Percentiles rank a stretch among this genome's conserved stretches.
Conservation (phyloP, 2,113 vertebrate species). For the Corythoichthys intestinalis region DNA sequence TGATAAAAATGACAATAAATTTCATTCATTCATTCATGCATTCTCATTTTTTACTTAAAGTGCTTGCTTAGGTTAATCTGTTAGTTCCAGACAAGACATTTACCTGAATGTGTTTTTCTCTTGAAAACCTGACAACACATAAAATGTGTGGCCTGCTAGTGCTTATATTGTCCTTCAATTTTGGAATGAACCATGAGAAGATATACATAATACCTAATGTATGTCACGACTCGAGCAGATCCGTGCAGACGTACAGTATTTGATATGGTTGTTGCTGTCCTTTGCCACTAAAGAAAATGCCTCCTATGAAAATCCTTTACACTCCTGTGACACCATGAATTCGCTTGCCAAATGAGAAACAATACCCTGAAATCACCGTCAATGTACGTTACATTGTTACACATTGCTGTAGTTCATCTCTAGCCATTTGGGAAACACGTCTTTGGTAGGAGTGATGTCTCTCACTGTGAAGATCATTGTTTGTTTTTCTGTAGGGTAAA, state of each 20-base stretch:
- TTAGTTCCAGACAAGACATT: neutral
- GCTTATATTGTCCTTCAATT: neutral
- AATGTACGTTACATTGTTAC: neutral
- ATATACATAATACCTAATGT: neutral
- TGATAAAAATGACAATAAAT: too few relatives aligned
- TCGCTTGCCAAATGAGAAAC: neutral
- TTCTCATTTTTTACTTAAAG: slow-evolving; percentile 33
- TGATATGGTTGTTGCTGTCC: neutral
- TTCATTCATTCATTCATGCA: too few relatives aligned
- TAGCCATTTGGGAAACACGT: neutral
- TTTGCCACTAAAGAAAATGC: neutral
- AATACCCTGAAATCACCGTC: neutral
- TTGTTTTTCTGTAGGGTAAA: slow-evolving; percentile 49
- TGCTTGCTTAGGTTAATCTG: slow-evolving; percentile 25
- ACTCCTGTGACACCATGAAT: neutral
- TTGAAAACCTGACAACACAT: neutral
- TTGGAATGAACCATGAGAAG: neutral
- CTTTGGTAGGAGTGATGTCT: neutral
- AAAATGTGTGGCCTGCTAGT: neutral
- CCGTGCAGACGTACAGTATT: neutral
- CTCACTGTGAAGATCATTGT: slow-evolving; percentile 21
- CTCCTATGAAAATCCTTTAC: neutral
- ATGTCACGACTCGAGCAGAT: neutral
- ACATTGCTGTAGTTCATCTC: neutral
- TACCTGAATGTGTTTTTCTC: neutral